phyloP scores from a whole-genome alignment of 2,113 vertebrate genomes.

The Mastomys natalensis region DNA sequence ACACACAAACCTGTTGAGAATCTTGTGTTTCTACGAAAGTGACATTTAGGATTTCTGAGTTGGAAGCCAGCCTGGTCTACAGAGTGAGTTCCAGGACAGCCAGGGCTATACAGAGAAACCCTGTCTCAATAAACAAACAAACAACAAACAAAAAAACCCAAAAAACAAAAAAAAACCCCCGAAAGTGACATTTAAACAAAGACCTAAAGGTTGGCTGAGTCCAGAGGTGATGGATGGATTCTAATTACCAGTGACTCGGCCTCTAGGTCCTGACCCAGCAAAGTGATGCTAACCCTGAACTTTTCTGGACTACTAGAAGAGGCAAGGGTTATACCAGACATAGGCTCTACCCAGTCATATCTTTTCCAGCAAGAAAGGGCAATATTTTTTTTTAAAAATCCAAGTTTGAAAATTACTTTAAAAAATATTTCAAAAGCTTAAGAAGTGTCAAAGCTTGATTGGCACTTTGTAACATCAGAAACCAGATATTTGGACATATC shows the following conservation, averaged over 20 bases:
- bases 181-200: constrained; percentile 33
- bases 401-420: constrained; percentile 29
- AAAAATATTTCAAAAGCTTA: background rate
- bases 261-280: background rate
- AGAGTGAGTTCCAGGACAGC: no score
- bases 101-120: no score
- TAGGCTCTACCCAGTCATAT: background rate
- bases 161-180: no score
- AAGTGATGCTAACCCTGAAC: background rate
- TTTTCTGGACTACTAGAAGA: background rate
- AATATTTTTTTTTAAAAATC: background rate
- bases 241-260: background rate
- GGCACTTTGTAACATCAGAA: background rate
- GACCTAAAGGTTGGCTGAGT: constrained; percentile 26
- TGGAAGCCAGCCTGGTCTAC: no score
- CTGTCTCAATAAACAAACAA: no score
- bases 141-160: no score
- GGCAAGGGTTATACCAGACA: background rate
- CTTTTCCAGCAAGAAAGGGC: background rate
- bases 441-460: background rate
- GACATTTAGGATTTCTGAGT: no score
- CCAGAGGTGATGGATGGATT: background rate
- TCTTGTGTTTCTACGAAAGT: constrained; percentile 28
- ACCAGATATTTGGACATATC: background rate
- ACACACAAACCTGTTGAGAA: background rate